Base-by-base conservation (phyloP, 1,140 invertebrate species). In the Drosophila pseudoobscura region DNA sequence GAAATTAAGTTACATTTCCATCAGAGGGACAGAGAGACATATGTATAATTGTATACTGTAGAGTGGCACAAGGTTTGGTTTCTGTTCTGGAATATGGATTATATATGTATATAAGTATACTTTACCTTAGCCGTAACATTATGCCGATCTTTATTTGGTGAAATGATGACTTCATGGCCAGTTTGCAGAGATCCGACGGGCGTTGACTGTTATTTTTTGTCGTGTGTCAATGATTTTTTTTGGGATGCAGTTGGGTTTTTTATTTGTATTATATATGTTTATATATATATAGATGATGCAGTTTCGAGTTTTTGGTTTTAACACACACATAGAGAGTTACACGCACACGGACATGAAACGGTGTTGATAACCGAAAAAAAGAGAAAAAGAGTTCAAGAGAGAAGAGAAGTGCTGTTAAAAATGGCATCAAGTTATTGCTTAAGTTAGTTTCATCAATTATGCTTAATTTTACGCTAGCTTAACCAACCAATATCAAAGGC, bases 161-260 rank as follows among this genome's bases (percentile, higher is more conserved):
- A 97, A 78, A 97, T 95, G 61, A 97, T 94, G 58, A 97, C 95
- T 93, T 98, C 97, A 90, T 97, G 96, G 79, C 95, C 95, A 71
- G 96, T 97, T 93, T 97, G 96, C 80, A 97, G 93, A 49, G 97
- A 98, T 88, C 96, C 96, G 85, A 98, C 96, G 57, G 97, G 97
- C 59, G 97, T 98, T 68, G 97, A 97, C 97, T 97, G 72, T 76
- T 59, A 57, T 31, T 75, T 53, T 62, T 64, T 75, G 46, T 69
- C 57, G 50, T 73, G 64, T 51, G 47, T 75, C 24, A 47, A 22
- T 71, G 73, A 87, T 80, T 64, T 78, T 78, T 62, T 39, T 39
- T 39, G 35, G 53, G 71, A 85, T 85, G 80, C 80, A 82, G 64
- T 80, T 61, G 50, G 63, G 66, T 83, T 61, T 46, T 41, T 26